Percentiles rank a stretch among this genome's conserved stretches.
Evolutionary conservation across 37 sponge, comb jelly and placozoan species (phyloP).

Genomic region (Beroe forskalii): DNA sequence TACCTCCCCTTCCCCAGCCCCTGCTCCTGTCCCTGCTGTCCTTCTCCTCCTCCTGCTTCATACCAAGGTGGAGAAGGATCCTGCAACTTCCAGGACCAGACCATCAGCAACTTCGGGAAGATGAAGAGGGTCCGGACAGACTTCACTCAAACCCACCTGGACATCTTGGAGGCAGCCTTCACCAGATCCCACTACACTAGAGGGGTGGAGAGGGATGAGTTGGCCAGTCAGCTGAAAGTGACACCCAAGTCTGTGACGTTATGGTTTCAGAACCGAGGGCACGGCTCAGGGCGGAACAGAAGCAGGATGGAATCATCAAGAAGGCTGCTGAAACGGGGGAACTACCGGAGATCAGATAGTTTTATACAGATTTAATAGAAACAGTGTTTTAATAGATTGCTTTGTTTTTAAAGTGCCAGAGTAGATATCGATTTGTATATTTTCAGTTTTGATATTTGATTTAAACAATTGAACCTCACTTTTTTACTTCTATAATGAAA

Average conservation of each 20-base stretch:
- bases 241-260: constrained; percentile 48
- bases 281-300: constrained; percentile 15
- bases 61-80: not conserved
- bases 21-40: no score
- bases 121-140: constrained; percentile 48
- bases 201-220: constrained; percentile 27
- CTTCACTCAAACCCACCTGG: constrained; percentile 19
- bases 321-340: not conserved
- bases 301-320: not conserved
- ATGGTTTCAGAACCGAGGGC: constrained; percentile 65
- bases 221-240: constrained; percentile 47
- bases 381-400: not conserved
- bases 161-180: constrained; percentile 11
- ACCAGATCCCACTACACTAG: constrained; percentile 9
- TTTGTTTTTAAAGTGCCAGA: constrained; percentile 45
- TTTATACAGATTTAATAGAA: no score
- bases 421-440: no score
- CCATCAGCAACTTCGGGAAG: not conserved
- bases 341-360: no score
- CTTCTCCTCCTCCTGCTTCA: not conserved
- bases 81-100: constrained; percentile 30
- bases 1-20: constrained; percentile 50
- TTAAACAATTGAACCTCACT: no score
- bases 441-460: no score
- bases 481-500: no score